Base-by-base conservation (phyloP, 2,888 invertebrate genomes). In the Neoitamus cyanurus region DNA sequence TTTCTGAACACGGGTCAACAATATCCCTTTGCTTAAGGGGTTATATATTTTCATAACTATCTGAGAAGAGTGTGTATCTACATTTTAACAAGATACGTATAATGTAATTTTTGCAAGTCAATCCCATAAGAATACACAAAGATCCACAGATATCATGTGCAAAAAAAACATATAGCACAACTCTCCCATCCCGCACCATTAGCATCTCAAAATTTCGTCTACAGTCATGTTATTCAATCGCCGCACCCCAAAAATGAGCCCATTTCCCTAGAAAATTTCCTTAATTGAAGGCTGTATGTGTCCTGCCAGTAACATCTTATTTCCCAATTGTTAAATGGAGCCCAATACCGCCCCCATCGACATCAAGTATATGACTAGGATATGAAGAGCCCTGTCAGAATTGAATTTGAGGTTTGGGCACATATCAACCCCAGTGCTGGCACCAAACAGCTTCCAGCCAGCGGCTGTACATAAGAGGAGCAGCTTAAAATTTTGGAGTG, bases 241-340 rank as follows among this genome's bases (percentile, higher is more conserved):
- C 3, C 73, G 37, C 20, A 73, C 36, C 73, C 5, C 25, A 7
- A 20, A 58, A 7, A 73, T 5, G 34, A 73, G 9, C 20, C n/a
- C 37, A 34, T 34, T 37, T 73, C 37, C 11, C 75, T 70, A 31
- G 75, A 25, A 75, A 36, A 77, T 77, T 46, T 77, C 28, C 20
- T 42, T 77, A 77, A 77, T 77, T 42, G 25, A 58, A 77, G 37
- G 30, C 37, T 77, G 42, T 77, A n/a, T 77, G 77, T 42, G 42
- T 46, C n/a, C 20, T 42, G 7, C 77, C 25, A 46, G 37, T 75
- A 34, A 75, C 34, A 37, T 75, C 75, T 75, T 37, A 37, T 25
- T 37, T 37, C 25, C 34, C 13, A 20, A 36, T 75, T 75, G 34
- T 36, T 36, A 34, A 75, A 37, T 75, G 75, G 25, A 75, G 75